A percentile compares a stretch with the other conserved stretches of the same genome.
Conservation (phyloP, 1,140 invertebrate genomes). For the Ectropis grisescens region DNA sequence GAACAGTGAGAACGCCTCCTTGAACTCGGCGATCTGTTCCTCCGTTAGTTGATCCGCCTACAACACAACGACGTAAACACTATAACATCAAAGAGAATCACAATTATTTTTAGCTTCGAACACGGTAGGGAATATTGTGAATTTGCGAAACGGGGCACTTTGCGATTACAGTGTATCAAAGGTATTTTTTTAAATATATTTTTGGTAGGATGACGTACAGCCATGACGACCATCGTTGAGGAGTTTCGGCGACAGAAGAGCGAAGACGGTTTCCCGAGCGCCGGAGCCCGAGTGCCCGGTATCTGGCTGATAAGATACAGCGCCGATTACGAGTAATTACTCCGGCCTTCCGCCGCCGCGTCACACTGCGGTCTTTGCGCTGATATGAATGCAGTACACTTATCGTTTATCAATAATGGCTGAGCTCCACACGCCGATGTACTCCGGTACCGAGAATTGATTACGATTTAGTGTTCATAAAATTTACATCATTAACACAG, state of each 20-base stretch:
- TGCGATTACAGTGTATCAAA: too few species aligned
- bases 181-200: too few species aligned
- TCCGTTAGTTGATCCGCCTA: slow-evolving; percentile 98
- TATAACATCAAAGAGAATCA: too few species aligned
- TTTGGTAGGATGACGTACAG: too few species aligned
- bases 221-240: slow-evolving; percentile 42
- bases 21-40: slow-evolving; percentile 99
- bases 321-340: slow-evolving; percentile 36
- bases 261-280: slow-evolving; percentile 14
- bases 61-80: slow-evolving; percentile 29
- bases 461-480: too few species aligned
- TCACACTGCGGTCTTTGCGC: slow-evolving; percentile 29
- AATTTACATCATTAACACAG: too few species aligned
- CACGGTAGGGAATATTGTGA: too few species aligned
- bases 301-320: slow-evolving; percentile 37
- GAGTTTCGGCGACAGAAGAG: slow-evolving; percentile 16
- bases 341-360: slow-evolving; percentile 21
- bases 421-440: too few species aligned
- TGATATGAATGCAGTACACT: slow-evolving; percentile 28
- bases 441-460: too few species aligned
- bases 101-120: too few species aligned
- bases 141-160: too few species aligned
- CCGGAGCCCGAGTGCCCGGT: slow-evolving; percentile 7
- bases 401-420: slow-evolving; percentile 12
- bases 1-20: slow-evolving; percentile 99